Evolutionary conservation across 2,888 invertebrate genomes (phyloP).

Genomic region (Congeria kusceri): DNA sequence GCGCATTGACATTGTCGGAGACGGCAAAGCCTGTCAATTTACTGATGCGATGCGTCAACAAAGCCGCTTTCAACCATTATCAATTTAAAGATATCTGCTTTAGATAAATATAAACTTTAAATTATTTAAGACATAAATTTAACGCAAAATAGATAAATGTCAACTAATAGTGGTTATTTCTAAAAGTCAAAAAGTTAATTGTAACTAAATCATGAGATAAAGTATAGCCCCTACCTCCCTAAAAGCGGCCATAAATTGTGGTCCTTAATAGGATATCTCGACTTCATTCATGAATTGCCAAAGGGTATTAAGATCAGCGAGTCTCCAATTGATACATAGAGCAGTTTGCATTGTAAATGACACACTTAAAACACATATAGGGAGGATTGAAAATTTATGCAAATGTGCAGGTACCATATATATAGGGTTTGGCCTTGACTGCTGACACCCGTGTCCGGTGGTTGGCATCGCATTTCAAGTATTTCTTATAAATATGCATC

Average conservation of each 20-base stretch:
- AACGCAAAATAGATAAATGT: conserved; percentile 7
- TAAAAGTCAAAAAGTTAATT: conserved; percentile 2
- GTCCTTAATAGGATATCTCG: not conserved
- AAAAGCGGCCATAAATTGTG: not conserved
- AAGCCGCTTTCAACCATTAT: too few species aligned
- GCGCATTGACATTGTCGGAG: conserved; percentile 18
- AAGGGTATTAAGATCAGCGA: not conserved
- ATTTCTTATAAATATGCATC: conserved; percentile 4
- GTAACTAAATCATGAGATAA: conserved; percentile 1
- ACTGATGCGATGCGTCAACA: not conserved
- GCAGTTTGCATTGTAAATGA: not conserved
- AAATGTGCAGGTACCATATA: conserved; percentile 53
- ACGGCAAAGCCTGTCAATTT: conserved; percentile 8
- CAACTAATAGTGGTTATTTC: conserved; percentile 1
- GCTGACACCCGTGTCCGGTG: conserved; percentile 42
- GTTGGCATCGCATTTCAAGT: conserved; percentile 53
- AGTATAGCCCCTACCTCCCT: conserved; percentile 1
- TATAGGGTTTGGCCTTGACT: conserved; percentile 40
- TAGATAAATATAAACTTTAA: not conserved
- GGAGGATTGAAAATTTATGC: conserved; percentile 50
- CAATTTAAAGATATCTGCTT: not conserved
- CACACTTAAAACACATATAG: conserved; percentile 7
- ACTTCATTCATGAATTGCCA: conserved; percentile 4
- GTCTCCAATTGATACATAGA: not conserved
- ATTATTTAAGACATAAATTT: not conserved